These are phyloP conservation scores for Heliconius sara DNA, from an alignment of 2,888 invertebrate genomes.

Conservation along the genomic window DNA sequence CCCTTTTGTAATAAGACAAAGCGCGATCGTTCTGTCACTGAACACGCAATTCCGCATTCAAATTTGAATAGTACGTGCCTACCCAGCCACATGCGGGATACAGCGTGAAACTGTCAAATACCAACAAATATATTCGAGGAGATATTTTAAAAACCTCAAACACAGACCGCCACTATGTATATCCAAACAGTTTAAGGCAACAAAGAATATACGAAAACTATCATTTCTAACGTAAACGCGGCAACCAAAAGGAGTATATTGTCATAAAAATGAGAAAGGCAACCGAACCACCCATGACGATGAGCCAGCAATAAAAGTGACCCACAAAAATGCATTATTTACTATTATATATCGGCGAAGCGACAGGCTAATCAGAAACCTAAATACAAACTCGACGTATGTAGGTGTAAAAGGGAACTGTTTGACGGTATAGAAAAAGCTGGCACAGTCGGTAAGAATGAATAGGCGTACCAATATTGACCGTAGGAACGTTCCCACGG, in stretches of 20 bases:
- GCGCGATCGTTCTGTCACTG: too few species aligned
- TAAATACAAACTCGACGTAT: conserved; percentile 69
- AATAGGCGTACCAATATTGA: conserved; percentile 75
- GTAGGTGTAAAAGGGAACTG: conserved; percentile 77
- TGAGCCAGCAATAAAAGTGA: conserved; percentile 76
- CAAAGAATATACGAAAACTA: conserved; percentile 48
- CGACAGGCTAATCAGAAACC: conserved; percentile 80
- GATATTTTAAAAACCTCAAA: conserved; percentile 38
- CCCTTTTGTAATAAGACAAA: too few species aligned
- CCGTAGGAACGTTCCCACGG: conserved; percentile 78
- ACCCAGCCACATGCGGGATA: background rate
- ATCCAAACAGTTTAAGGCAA: conserved; percentile 51
- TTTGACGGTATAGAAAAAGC: conserved; percentile 70
- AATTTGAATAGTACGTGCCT: background rate
- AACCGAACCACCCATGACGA: conserved; percentile 76
- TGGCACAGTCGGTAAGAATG: conserved; percentile 69
- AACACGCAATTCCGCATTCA: too few species aligned
- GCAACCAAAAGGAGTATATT: conserved; percentile 49
- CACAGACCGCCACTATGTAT: conserved; percentile 25
- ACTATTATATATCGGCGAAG: conserved; percentile 81
- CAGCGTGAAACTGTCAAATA: background rate
- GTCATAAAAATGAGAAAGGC: conserved; percentile 54
- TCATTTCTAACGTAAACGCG: conserved; percentile 47
- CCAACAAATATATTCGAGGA: background rate
- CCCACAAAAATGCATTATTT: conserved; percentile 82